Conservation (phyloP, 1,140 invertebrate species). For the Drosophila neocordata region DNA sequence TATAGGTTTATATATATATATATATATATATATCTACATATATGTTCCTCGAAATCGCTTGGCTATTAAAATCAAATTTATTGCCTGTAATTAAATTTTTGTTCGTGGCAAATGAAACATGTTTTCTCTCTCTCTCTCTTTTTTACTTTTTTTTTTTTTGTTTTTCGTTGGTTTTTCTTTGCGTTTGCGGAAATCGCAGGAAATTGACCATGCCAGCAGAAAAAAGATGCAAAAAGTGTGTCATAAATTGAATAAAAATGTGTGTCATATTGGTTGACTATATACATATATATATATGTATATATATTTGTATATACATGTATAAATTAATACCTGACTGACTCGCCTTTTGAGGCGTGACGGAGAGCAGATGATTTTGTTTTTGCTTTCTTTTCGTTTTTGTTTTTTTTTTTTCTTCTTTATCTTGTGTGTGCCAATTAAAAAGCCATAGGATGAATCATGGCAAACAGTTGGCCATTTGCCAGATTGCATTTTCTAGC, state of each 20-base stretch:
- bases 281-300: constrained; percentile 51
- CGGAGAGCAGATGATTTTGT: constrained; percentile 14
- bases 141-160: background rate
- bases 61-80: constrained; percentile 76
- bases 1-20: constrained; percentile 18
- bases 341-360: constrained; percentile 13
- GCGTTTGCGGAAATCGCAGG: constrained; percentile 60
- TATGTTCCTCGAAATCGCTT: constrained; percentile 51
- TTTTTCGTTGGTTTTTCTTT: background rate
- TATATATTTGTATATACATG: background rate
- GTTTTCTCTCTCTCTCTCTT: background rate
- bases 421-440: constrained; percentile 59
- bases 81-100: constrained; percentile 73
- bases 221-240: constrained; percentile 47
- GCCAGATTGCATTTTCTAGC: constrained; percentile 63
- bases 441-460: constrained; percentile 57
- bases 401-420: background rate
- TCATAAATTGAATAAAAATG: constrained; percentile 64
- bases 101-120: constrained; percentile 34
- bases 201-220: constrained; percentile 63
- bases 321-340: constrained; percentile 61
- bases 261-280: constrained; percentile 67
- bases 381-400: background rate
- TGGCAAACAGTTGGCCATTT: constrained; percentile 42
- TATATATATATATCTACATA: constrained; percentile 8